Base-by-base conservation (phyloP, 1,140 invertebrate species). In the Campoletis sonorensis region DNA sequence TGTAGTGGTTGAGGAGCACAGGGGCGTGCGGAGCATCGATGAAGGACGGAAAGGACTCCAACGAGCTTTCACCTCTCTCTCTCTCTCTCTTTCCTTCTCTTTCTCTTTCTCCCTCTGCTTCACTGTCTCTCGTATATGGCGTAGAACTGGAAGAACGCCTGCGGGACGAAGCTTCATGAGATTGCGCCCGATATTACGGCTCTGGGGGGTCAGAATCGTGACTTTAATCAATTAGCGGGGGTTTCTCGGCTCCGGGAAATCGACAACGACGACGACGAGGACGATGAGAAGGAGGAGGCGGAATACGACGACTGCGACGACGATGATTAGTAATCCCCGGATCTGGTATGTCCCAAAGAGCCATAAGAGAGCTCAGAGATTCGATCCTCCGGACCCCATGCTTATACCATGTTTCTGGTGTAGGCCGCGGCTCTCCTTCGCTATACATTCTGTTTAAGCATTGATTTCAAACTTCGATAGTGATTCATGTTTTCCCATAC, bases 201-300 rank as follows among this genome's bases (percentile, higher is more conserved):
- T 30, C 76, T 67, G 79, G 76, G 71, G 83, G 85, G 84, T 88
- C 86, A 85, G 85, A 83, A 89, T 89, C 88, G 88, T 89, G 88
- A 89, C 88, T 89, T 88, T 89, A 89, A 89, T 89, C 88, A 89
- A 89, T 89, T 89, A 89, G 88, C 86, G 86, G 79, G 67, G 86
- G 87, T 91, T 91, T 89, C 90, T 90, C 87, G 86, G 86, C 87
- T 89, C 87, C 89, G 89, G 89, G 90, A 90, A 91, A 90, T 91
- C 82, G 79, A 83, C 82, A 87, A 78, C 76, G 76, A 78, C 26
- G 23, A 64, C 73, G 27, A 45, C 33, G 70, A 72, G 37, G 33
- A 72, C 72, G 88, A 78, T 54, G 75, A 67, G 67, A 30, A 70
- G 67, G 67, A 70, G 67, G 67, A 70, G 67, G 30, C 13, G 13